phyloP scores from a whole-genome alignment of 1,140 invertebrate genomes.

The Scaptomyza hsui region DNA sequence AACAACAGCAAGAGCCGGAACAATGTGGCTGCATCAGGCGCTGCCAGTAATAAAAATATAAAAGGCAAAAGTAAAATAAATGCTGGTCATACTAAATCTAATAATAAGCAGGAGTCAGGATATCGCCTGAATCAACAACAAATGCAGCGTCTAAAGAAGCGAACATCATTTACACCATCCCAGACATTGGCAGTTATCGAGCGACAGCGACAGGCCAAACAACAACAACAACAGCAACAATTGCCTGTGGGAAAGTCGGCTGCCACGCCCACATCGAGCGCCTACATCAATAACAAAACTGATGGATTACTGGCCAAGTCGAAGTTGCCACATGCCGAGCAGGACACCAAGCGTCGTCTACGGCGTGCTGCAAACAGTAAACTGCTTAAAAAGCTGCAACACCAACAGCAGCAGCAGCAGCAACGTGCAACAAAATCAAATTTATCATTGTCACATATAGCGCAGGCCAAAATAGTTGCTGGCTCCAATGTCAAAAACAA shows the following conservation, averaged over 20 bases:
- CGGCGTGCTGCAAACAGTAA: constrained; percentile 43
- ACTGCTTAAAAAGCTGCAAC: constrained; percentile 44
- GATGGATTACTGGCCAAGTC: constrained; percentile 76
- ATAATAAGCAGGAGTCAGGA: constrained; percentile 65
- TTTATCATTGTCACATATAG: constrained; percentile 83
- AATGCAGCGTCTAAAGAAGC: constrained; percentile 78
- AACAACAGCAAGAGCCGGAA: constrained; percentile 34
- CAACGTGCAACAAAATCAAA: constrained; percentile 76
- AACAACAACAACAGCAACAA: constrained; percentile 46
- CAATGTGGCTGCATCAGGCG: constrained; percentile 42
- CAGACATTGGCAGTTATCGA: constrained; percentile 77
- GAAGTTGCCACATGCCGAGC: constrained; percentile 17
- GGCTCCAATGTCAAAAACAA: constrained; percentile 53
- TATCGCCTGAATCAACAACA: constrained; percentile 66
- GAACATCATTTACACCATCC: constrained; percentile 82
- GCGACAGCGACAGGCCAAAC: constrained; percentile 65
- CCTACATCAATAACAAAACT: constrained; percentile 75
- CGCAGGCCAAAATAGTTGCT: constrained; percentile 47
- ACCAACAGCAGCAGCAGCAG: constrained; percentile 30
- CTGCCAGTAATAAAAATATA: constrained; percentile 63
- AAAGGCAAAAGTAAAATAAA: constrained; percentile 53
- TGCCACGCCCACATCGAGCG: constrained; percentile 45
- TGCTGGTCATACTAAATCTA: constrained; percentile 68
- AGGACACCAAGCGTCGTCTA: constrained; percentile 57
- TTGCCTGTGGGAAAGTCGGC: constrained; percentile 24